Evolutionary conservation across 1,140 invertebrate genomes (phyloP), one percentile per base, ranked within the genome.

Genomic region (Adelges cooleyi): DNA sequence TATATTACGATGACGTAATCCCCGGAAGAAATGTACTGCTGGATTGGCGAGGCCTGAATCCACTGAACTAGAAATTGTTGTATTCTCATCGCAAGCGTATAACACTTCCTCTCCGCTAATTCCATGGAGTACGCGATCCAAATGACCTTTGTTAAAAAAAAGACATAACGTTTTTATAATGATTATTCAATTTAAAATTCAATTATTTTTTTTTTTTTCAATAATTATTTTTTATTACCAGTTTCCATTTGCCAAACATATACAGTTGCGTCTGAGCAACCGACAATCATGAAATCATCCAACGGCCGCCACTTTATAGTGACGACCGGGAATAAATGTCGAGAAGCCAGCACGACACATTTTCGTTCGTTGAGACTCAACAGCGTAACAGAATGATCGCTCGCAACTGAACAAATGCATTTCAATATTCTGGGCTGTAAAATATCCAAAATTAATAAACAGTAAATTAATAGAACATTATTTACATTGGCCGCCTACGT

Each of bases 171-270:
- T 40, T 10, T 33, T 33, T 33, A 6, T 33, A 5, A 33, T 5
- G 11, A 33, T 6, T 33, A 33, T 33, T 33, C 11, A 33, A 33
- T 33, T 5, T 6, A 33, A 33, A 33, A 5, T 22, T 27, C 56
- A 22, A 18, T 10, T n/a, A 62, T 15, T n/a, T 29, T 29, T 11
- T 53, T 15, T 70, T 68, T n/a, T n/a, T 17, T 36, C 29, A 53
- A 52, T 65, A 22, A 18, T 10, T n/a, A 62, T 15, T n/a, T 29
- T 29, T 11, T 53, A 23, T 70, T 68, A 83, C 84, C 95, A 48
- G 95, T 99, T 78, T 99, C 96, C 94, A 99, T 98, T 80, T 99
- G 95, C 96, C 96, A 99, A 1, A 98, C 92, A 75, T 98, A 97
- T 10, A 98, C 93, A 6, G 92, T 93, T 15, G 95, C 94, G 79